Base-by-base conservation (phyloP, 2,888 invertebrate species). In the Drosophila anomalata region DNA sequence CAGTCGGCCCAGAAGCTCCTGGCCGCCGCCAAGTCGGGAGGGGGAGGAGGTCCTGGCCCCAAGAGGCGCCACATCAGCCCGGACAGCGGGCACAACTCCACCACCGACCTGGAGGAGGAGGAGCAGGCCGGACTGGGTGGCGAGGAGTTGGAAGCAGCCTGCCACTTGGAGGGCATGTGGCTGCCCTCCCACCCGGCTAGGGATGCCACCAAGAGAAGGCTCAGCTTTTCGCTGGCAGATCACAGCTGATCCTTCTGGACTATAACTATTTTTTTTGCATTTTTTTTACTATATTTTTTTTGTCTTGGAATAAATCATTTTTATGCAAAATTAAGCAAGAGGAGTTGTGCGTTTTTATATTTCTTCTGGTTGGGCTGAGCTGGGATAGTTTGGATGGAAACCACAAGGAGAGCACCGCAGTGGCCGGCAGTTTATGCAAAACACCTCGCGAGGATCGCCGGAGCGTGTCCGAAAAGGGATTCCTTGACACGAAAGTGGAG, bases 31-130 rank as follows among this genome's bases (percentile, higher is more conserved):
- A 73, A 58, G 42, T 77, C 72, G n/a, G 74, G 61, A 4, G 36
- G 48, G 2, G 48, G n/a, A n/a, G 36, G 14, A 1, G 9, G 6
- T 4, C n/a, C 56, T 1, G 17, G 52, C 20, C 74, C 68, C 52
- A 77, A 67, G 66, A 33, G 50, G 42, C 73, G 71, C 14, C 77
- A 58, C 88, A 91, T 88, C 8, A 90, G 91, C 58, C 91, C 91
- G 14, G 91, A 91, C 65, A 91, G 91, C 54, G 91, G 91, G 0
- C 90, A 90, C 61, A 91, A 91, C 75, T 91, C 91, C 0, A 88
- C 88, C 9, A 91, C 90, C 60, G 81, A 85, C 48, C 50, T 79
- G 54, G 67, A 78, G n/a, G 68, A 62, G 48, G 79, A 75, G 33
- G 24, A 29, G 55, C 44, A 31, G 52, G 46, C 17, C 14, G 55